Conservation (phyloP, 2,113 vertebrate species). For the Seriola dumerili region DNA sequence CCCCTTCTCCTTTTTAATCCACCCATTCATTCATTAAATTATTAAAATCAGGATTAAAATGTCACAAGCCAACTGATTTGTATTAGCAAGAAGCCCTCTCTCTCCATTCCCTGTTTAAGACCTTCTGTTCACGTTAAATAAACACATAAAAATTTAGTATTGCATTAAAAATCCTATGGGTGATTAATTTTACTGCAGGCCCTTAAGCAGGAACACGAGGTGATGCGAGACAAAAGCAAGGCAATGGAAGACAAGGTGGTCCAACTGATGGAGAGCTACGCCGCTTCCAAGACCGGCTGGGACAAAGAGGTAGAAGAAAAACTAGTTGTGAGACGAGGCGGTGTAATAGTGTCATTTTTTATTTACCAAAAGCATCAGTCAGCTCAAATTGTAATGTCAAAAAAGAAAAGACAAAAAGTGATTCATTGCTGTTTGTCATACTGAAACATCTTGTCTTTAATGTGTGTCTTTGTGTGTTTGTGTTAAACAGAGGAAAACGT, state of each 20-base stretch:
- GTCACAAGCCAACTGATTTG: constrained; percentile 96
- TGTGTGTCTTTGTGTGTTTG: constrained; percentile 39
- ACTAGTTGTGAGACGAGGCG: neutral
- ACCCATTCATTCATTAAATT: constrained; percentile 91
- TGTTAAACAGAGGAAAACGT: constrained; percentile 79
- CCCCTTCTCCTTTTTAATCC: constrained; percentile 89
- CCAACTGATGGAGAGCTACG: constrained; percentile 88
- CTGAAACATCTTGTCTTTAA: neutral
- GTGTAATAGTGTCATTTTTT: neutral
- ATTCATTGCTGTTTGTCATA: neutral
- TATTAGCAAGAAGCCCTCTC: constrained; percentile 86
- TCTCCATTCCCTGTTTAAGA: constrained; percentile 85
- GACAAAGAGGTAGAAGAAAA: constrained; percentile 86
- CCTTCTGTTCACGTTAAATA: constrained; percentile 94
- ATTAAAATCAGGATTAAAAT: constrained; percentile 98
- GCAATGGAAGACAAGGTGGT: constrained; percentile 91
- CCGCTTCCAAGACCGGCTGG: constrained; percentile 85
- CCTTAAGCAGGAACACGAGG: constrained; percentile 96
- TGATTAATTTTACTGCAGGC: constrained; percentile 99
- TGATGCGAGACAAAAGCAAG: constrained; percentile 90
- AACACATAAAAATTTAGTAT: constrained; percentile 98
- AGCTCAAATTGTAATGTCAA: neutral
- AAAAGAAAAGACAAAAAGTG: neutral
- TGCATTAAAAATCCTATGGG: constrained; percentile 98
- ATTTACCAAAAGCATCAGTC: neutral